phyloP scores from a whole-genome alignment of 2,888 invertebrate genomes.

The Cataglyphis cursor region DNA sequence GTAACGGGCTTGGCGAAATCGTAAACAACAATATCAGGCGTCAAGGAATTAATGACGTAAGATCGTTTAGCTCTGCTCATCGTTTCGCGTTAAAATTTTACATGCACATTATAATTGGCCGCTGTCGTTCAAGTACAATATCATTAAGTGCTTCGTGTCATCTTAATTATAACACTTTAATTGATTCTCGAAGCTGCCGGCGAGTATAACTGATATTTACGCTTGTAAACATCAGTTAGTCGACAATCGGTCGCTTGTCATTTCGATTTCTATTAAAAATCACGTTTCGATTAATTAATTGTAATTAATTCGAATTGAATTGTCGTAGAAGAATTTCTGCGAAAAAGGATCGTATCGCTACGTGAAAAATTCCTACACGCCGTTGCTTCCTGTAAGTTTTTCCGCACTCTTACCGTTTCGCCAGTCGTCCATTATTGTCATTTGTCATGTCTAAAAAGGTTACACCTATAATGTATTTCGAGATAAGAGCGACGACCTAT shows the following conservation, averaged over 20 bases:
- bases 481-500: slow-evolving; percentile 52
- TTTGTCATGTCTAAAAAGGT: slow-evolving; percentile 53
- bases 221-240: slow-evolving; percentile 30
- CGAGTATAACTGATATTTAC: slow-evolving; percentile 37
- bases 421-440: slow-evolving; percentile 45
- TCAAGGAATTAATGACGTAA: slow-evolving; percentile 59
- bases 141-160: slow-evolving; percentile 40
- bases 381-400: slow-evolving; percentile 33
- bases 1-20: slow-evolving; percentile 29
- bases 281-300: slow-evolving; percentile 39
- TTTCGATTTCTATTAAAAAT: slow-evolving; percentile 33
- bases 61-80: slow-evolving; percentile 40
- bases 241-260: background rate
- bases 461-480: slow-evolving; percentile 49
- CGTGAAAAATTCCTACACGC: slow-evolving; percentile 44
- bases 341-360: background rate
- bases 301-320: slow-evolving; percentile 36
- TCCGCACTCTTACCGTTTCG: slow-evolving; percentile 23
- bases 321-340: background rate
- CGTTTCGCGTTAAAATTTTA: background rate
- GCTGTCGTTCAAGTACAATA: slow-evolving; percentile 6
- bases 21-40: slow-evolving; percentile 59
- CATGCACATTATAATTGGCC: slow-evolving; percentile 11
- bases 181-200: slow-evolving; percentile 29
- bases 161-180: slow-evolving; percentile 55